Evolutionary conservation across 2,797 vertebrate species (phyloP), one percentile per base, ranked within the genome.

Genomic region (Rhinichthys osculus): DNA sequence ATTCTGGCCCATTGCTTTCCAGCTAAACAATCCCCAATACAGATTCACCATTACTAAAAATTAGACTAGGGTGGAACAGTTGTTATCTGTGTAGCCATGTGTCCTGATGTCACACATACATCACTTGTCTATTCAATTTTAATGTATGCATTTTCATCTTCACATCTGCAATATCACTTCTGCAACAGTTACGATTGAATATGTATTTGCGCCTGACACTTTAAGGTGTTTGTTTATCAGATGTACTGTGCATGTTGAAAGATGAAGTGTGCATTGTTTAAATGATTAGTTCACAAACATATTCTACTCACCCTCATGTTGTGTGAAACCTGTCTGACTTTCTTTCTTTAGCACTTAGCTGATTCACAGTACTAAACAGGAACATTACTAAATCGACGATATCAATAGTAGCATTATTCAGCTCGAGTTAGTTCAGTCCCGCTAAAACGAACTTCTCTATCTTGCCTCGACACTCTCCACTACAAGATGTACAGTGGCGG

Each of bases 1-100:
- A 66, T 44, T 73, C 80, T 86, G 83, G 76, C 70, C 78, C 57
- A n/a, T 76, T 35, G 81, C 77, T 69, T 57, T 78, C 47, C n/a
- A 59, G 54, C 64, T 72, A 50, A 79, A 64, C 16, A 76, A 10
- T 38, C 81, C 23, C 79, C 66, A 57, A 83, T 71, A 35, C 71
- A 71, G 30, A 84, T 50, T 27, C 23, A 1, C 59, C 17, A 35
- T 40, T 83, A 52, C 14, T 11, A 66, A 76, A 83, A 33, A 50
- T 21, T 27, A 2, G 52, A 9, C 21, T 59, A 40, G 13, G 17
- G 50, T 8, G 19, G 19, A 73, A 62, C 81, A 47, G 42, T 54
- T 73, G 42, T 40, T 35, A 73, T 59, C 8, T 78, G 14, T 78
- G 35, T 10, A 38, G 38, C n/a, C 50, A 3, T 11, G 27, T 52